phyloP scores from a whole-genome alignment of 2,113 vertebrate species.

The Ardeotis arabs region DNA sequence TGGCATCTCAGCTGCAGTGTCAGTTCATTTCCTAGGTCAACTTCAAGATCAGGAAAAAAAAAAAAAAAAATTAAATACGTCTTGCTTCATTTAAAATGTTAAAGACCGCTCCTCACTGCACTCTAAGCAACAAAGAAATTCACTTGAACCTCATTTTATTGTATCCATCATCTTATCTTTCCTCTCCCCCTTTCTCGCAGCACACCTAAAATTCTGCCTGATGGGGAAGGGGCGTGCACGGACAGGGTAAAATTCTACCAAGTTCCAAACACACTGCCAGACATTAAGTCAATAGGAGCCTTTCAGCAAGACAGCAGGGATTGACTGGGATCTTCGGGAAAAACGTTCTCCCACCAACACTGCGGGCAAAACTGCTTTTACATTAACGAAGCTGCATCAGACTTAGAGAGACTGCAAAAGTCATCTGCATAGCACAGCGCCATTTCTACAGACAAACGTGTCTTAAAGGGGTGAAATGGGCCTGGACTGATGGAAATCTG shows the following conservation, averaged over 20 bases:
- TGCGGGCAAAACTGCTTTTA: background rate
- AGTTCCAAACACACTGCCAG: background rate
- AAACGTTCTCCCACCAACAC: background rate
- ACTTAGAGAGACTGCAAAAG: background rate
- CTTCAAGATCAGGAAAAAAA: too few relatives aligned
- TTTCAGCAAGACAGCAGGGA: background rate
- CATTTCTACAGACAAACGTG: background rate
- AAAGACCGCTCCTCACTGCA: background rate
- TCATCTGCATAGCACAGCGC: rapidly evolving
- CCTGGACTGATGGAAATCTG: background rate
- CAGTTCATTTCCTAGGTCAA: too few relatives aligned
- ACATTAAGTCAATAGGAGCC: background rate
- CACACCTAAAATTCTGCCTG: background rate
- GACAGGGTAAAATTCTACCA: too few relatives aligned
- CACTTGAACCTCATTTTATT: background rate
- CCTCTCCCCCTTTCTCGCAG: background rate
- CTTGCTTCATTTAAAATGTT: background rate
- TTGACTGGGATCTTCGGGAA: background rate
- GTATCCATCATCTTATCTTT: too few relatives aligned
- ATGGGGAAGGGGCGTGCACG: background rate
- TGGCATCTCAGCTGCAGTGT: too few relatives aligned
- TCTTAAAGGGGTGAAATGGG: background rate
- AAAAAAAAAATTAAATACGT: background rate
- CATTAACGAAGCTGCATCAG: background rate
- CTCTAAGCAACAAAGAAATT: background rate